Evolutionary conservation across 1,140 invertebrate genomes (phyloP), one percentile per base, ranked within the genome.

Genomic region (Xylocopa sonorina): DNA sequence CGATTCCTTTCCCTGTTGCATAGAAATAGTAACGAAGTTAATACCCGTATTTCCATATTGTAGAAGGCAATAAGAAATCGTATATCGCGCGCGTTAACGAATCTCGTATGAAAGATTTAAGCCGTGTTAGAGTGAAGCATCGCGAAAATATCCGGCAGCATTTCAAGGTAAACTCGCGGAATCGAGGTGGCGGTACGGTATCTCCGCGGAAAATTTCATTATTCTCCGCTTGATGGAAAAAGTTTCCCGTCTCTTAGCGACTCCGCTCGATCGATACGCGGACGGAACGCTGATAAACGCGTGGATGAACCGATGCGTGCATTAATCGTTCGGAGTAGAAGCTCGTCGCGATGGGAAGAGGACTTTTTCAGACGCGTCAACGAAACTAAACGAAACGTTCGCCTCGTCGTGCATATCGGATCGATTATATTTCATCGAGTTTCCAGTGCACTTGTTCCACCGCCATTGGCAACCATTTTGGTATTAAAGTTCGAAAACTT

Each of bases 151-250:
- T 32, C 32, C 69, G 24, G 1, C 27, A 7, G 38, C 29, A 43
- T 41, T 32, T 9, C 18, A 18, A 29, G 24, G 29, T 32, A 46
- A 64, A 69, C 38, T 29, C 16, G 14, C 62, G 48, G 14, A 29
- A 51, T 5, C 9, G 9, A 24, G 64, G 18, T 24, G 18, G 14
- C 2, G 62, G 63, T 1, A 29, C 21, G 34, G 6, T 63, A 76
- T 84, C 53, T 64, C 57, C 43, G 53, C 43, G 67, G 55, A 62
- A 79, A 86, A 85, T 80, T 85, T 85, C 72, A 78, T 82, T 86
- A 85, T 72, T 82, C 58, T 29, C 46, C 38, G 62, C 51, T 73
- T 80, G 76, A 85, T 86, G 76, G 76, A 82, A 85, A 85, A 86
- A 82, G 80, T 86, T 85, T 72, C 6, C 41, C 67, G 57, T 48